These are phyloP conservation scores for Rotaria socialis DNA, from an alignment of 2,888 invertebrate species.

Conservation along the genomic window DNA sequence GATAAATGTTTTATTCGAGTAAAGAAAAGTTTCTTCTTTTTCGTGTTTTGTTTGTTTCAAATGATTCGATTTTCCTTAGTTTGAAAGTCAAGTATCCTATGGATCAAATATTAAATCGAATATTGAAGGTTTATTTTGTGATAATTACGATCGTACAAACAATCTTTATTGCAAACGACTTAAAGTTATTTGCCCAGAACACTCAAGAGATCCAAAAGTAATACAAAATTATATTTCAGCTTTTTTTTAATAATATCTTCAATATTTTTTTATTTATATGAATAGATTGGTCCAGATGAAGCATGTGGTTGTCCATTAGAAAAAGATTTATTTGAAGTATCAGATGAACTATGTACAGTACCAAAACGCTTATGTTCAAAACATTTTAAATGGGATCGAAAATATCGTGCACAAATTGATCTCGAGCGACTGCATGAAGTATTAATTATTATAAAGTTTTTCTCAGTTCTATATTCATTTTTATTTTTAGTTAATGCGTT, in stretches of 20 bases:
- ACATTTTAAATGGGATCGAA: constrained; percentile 92
- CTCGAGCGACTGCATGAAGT: constrained; percentile 71
- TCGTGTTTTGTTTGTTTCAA: not conserved
- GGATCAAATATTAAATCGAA: constrained; percentile 87
- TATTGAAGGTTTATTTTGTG: constrained; percentile 95
- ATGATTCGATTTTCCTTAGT: constrained; percentile 60
- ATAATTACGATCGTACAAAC: constrained; percentile 80
- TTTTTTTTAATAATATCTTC: not conserved
- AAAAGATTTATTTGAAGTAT: constrained; percentile 73
- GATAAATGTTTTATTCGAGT: constrained; percentile 92
- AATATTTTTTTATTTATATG: not conserved
- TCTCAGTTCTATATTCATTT: not conserved
- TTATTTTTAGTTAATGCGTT: constrained; percentile 76
- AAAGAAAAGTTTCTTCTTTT: constrained; percentile 43
- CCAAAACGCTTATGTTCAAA: constrained; percentile 83
- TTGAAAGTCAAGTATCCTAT: constrained; percentile 92
- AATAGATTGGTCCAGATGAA: constrained; percentile 56
- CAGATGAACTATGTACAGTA: constrained; percentile 74
- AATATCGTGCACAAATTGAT: constrained; percentile 86
- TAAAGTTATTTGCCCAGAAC: constrained; percentile 91
- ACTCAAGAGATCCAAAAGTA: constrained; percentile 85
- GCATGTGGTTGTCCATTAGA: constrained; percentile 84
- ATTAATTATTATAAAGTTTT: constrained; percentile 44
- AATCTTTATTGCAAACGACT: constrained; percentile 90
- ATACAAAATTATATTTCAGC: not conserved